Evolutionary conservation across 2,888 invertebrate species (phyloP), one percentile per base, ranked within the genome.

Genomic region (Mythimna impura): DNA sequence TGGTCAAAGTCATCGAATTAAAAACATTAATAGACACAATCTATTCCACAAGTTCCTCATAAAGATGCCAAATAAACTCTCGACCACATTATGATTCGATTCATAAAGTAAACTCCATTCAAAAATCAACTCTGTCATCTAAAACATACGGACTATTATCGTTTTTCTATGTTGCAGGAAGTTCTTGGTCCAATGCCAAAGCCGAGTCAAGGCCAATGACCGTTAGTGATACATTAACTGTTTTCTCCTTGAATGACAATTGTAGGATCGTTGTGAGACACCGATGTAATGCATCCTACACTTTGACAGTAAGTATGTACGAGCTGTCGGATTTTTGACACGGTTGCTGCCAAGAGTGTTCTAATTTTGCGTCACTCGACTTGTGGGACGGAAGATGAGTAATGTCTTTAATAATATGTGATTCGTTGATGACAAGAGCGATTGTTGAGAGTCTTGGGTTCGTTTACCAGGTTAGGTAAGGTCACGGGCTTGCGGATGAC

Each of bases 131-230:
- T 43, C 40, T 80, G 80, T 8, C 0, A 0, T 7, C 3, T 30
- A 17, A 34, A 0, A 0, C 3, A 63, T 74, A 86, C 43, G 36
- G 25, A 61, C 20, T 22, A 64, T 64, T 66, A 71, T 80, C 40
- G 40, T 54, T 55, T 72, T 72, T 54, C 50, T 22, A n/a, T 30
- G 34, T 50, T 36, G 65, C 47, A 72, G 60, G 69, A 80, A 74
- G 76, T 77, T 78, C 64, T 91, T 91, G 91, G 89, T 88, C 68
- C 81, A 84, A 78, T 87, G 92, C 92, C 91, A 92, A 90, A 87
- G 88, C 84, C 86, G 80, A 87, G 89, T 88, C 91, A 92, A 92
- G 91, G 91, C 86, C 85, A 88, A 88, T 92, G 91, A 92, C 91
- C 92, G 91, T 76, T 84, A 67, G 86, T 81, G 83, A 81, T 86